phyloP scores from a whole-genome alignment of 2,797 vertebrate genomes.

The Trichosurus vulpecula region DNA sequence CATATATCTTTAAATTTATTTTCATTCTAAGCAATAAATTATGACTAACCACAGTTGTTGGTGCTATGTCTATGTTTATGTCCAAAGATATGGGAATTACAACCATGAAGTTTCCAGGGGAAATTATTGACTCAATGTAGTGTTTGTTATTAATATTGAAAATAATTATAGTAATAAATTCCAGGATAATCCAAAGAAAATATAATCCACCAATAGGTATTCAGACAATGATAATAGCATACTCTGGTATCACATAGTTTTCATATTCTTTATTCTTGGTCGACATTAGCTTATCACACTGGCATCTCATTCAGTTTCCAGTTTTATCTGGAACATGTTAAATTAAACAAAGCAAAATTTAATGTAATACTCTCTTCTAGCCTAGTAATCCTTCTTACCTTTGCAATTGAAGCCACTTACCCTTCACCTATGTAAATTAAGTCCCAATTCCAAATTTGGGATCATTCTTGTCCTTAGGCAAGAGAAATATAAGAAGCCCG shows the following conservation, averaged over 20 bases:
- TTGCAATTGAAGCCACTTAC: not conserved
- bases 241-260: not conserved
- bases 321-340: not conserved
- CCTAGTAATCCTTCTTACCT: constrained; percentile 11
- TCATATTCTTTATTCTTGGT: not conserved
- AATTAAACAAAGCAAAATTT: not conserved
- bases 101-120: not conserved
- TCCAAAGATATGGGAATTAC: not conserved
- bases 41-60: not conserved
- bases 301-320: not conserved
- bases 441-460: not conserved
- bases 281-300: not conserved
- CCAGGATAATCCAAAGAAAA: not conserved
- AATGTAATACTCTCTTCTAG: not conserved
- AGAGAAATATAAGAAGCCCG: not conserved
- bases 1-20: not conserved
- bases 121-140: not conserved
- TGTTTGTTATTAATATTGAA: constrained; percentile 8
- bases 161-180: not conserved
- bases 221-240: not conserved
- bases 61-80: not conserved
- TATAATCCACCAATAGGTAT: not conserved
- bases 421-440: not conserved
- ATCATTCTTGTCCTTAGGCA: not conserved
- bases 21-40: not conserved